Evolutionary conservation across 2,797 vertebrate genomes (phyloP).

Genomic region (Sebastes hubbsi): DNA sequence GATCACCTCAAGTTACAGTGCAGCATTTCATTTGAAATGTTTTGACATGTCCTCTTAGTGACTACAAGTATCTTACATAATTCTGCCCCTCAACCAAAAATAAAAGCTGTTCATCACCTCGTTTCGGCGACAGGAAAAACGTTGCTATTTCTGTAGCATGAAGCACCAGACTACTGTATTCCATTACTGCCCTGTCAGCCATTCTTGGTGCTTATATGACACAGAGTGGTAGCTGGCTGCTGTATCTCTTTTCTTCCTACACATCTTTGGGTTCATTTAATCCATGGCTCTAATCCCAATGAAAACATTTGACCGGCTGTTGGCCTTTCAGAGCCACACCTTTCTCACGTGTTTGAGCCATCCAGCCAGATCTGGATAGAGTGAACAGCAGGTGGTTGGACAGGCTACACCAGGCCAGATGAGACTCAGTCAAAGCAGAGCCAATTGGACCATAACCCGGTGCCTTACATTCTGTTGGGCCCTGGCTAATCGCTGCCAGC

Average conservation of each 20-base stretch:
- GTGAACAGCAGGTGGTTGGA: constrained; percentile 45
- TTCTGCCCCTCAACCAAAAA: constrained; percentile 52
- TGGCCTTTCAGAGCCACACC: not conserved
- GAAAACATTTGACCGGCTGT: not conserved
- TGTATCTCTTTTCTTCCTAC: not conserved
- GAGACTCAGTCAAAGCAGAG: constrained; percentile 16
- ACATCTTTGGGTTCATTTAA: not conserved
- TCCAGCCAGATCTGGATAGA: constrained; percentile 14
- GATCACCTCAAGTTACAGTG: not conserved
- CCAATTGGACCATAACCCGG: constrained; percentile 40
- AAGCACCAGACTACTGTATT: constrained; percentile 61
- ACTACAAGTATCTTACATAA: constrained; percentile 8
- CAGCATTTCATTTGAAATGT: constrained; percentile 34
- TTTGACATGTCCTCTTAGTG: constrained; percentile 10
- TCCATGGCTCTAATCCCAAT: not conserved
- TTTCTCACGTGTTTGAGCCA: not conserved
- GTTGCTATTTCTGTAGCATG: constrained; percentile 70
- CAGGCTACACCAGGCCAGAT: constrained; percentile 23
- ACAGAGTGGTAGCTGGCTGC: constrained; percentile 17
- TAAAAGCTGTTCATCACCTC: constrained; percentile 69
- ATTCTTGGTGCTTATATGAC: constrained; percentile 16
- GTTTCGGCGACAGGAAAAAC: constrained; percentile 70
- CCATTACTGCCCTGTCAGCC: constrained; percentile 69
- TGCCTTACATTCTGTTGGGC: constrained; percentile 38
- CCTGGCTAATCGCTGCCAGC: constrained; percentile 48